Evolutionary conservation across 2,797 vertebrate genomes (phyloP), one percentile per base, ranked within the genome.

Genomic region (Melanotaenia pygmaea): DNA sequence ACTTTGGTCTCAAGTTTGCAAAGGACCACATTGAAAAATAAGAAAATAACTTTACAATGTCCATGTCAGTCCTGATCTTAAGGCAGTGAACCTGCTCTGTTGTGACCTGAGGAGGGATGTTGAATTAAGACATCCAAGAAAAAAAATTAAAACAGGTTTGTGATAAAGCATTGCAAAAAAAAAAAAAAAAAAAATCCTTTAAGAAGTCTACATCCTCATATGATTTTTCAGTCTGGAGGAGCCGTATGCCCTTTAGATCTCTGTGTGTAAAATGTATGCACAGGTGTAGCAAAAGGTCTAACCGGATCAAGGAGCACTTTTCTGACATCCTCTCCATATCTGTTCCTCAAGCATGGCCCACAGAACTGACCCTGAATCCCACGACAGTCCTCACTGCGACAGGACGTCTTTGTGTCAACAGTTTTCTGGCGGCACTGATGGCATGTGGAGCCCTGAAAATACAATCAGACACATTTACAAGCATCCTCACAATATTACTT

Each of bases 401-500:
- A 95, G 77, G 86, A 93, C 0, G 95, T 95, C 86, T 95, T 95
- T 0, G 94, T 94, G 85, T 95, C 95, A 0, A 78, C 37, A 0
- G 95, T 95, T 83, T 95, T 95, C 89, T 95, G 95, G 0, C 95
- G 87, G 82, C 95, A 95, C 80, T 95, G 95, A 73, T 95, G 95
- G 68, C 95, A 95, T 0, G 95, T 95, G 22, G 94, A 92, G 63
- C 95, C 95, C 95, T 95, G 74, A 57, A 61, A 66, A 74, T 4
- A 59, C 26, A 28, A 24, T 59, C 37, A 12, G 20, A 1, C 14
- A 35, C 5, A 22, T 53, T 1, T 0, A 24, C 43, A 20, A 45
- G 43, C 18, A 45, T 45, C 43, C 43, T 45, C 16, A 53, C 9
- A 24, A 24, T 24, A 24, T 51, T 11, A n/a, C 50, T n/a, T 10